Percentiles rank a stretch among this genome's conserved stretches.
Conservation (phyloP, 2,113 vertebrate genomes). For the Cololabis saira region DNA sequence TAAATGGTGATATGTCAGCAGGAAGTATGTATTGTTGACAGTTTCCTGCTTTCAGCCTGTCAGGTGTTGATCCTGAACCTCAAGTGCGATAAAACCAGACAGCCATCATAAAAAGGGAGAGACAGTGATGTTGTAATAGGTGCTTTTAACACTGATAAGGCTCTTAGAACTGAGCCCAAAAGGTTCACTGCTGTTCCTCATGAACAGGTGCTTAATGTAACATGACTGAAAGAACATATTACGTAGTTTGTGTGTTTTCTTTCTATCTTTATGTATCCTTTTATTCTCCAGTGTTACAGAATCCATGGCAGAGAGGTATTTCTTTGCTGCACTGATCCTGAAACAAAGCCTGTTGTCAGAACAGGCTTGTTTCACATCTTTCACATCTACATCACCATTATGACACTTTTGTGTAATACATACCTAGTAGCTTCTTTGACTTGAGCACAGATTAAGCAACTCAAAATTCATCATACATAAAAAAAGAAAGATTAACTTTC, state of each 20-base stretch:
- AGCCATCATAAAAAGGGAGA: slow-evolving; percentile 47
- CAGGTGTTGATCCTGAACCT: slow-evolving; percentile 48
- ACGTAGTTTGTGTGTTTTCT: no score
- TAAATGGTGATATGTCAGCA: slow-evolving; percentile 23
- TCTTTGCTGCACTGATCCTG: no score
- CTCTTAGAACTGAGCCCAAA: slow-evolving; percentile 1
- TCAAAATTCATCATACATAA: no score
- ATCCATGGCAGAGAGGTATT: not conserved
- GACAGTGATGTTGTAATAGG: slow-evolving; percentile 42
- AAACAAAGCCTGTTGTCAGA: no score
- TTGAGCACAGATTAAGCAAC: no score
- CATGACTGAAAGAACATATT: not conserved
- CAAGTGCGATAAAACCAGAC: slow-evolving; percentile 33
- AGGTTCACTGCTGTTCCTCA: slow-evolving; percentile 10
- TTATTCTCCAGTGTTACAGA: not conserved
- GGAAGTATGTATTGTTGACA: slow-evolving; percentile 53
- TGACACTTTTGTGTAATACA: no score
- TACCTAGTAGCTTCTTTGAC: no score
- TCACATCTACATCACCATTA: no score
- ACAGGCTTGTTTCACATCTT: no score
- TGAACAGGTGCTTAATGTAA: slow-evolving; percentile 13
- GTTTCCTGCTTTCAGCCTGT: slow-evolving; percentile 22
- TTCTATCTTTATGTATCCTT: no score
- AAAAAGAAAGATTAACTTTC: no score
- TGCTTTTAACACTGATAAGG: slow-evolving; percentile 60